Evolutionary conservation across 2,888 invertebrate species (phyloP), one percentile per base, ranked within the genome.

Genomic region (Drosophila anomelani): DNA sequence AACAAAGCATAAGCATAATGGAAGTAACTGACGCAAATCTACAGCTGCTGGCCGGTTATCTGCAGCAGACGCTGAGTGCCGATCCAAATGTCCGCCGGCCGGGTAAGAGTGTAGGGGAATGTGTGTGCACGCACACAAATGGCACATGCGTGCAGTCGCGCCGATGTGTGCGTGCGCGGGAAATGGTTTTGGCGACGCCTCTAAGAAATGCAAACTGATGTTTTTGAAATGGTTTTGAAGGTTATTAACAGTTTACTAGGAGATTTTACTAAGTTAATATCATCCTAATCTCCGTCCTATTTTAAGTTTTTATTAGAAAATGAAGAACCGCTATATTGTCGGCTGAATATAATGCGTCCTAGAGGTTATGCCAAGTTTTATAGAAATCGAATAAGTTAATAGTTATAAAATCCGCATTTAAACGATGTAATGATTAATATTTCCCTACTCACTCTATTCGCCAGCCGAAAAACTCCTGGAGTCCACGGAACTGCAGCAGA

Each of bases 381-480:
- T 10, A 2, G 12, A 12, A 10, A 29, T 10, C 1, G 6, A 0
- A 47, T 9, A 47, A 29, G 1, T 4, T 32, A 12, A 5, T 29
- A 20, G 20, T 20, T 20, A 3, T 47, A 15, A 29, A 29, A 3
- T 29, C 29, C 10, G 3, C 13, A 7, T 4, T 34, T 3, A 7
- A 20, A 15, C 34, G 5, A 4, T 15, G 6, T 36, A 20, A 15
- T 51, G 2, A 51, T 15, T 4, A 38, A 29, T n/a, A 47, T 13
- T 9, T 26, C 4, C 4, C 53, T 12, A 36, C 12, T 15, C 9
- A 0, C 10, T 51, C 55, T 15, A 3, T 26, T 66, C 56, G 68
- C 20, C 67, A 98, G 98, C 98, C 74, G 99, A 99, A 92, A 97
- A 97, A 89, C 97, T 97, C 92, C 93, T 99, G 77, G 96, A 97